Conservation (phyloP, 1,140 invertebrate genomes). For the Phthorimaea operculella region DNA sequence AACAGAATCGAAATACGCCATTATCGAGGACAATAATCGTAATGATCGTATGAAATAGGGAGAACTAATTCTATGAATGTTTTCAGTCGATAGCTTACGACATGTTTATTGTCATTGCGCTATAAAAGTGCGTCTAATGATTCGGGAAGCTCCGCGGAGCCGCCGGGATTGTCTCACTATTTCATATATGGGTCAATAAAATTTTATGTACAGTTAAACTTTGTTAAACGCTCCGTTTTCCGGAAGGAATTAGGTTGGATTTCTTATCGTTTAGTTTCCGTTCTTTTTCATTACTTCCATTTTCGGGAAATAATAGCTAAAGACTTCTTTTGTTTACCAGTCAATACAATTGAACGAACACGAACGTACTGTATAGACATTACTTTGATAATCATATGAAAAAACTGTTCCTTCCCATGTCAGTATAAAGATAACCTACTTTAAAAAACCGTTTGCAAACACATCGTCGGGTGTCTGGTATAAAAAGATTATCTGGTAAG, state of each 20-base stretch:
- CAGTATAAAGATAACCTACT: no score
- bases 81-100: conserved; percentile 63
- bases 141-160: conserved; percentile 47
- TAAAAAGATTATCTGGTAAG: conserved; percentile 48
- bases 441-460: no score
- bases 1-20: background rate
- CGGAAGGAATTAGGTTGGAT: conserved; percentile 27
- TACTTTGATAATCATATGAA: no score
- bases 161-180: conserved; percentile 56
- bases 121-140: conserved; percentile 66
- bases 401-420: no score
- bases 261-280: background rate
- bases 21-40: conserved; percentile 41
- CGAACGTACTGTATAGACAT: no score
- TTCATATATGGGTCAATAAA: conserved; percentile 65
- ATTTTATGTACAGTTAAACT: conserved; percentile 65
- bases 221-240: conserved; percentile 47
- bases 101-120: conserved; percentile 62
- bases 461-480: conserved; percentile 25
- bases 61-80: conserved; percentile 57
- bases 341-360: no score
- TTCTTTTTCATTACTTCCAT: background rate
- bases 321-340: no score
- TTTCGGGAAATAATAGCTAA: no score
- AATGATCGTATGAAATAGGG: conserved; percentile 38